phyloP scores from a whole-genome alignment of 2,888 invertebrate genomes.

The Nemoura dubitans region DNA sequence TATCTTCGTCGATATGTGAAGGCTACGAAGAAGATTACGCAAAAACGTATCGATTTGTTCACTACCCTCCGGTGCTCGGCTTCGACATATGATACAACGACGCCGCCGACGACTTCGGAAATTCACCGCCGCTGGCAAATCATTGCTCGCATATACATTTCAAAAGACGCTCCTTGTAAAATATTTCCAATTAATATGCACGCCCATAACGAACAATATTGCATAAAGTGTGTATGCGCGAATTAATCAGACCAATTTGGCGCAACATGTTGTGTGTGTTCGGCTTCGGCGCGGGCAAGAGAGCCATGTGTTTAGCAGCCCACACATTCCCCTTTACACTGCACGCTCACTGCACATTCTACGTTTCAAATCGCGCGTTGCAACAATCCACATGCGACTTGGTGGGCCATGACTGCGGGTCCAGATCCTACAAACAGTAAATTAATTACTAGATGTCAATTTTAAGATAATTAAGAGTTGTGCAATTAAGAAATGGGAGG shows the following conservation, averaged over 20 bases:
- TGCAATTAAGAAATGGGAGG: neutral
- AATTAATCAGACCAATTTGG: constrained; percentile 7
- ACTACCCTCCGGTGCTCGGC: neutral
- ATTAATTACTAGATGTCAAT: constrained; percentile 4
- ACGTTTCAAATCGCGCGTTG: neutral
- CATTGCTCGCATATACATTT: neutral
- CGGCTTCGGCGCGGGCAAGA: neutral
- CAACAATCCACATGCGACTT: neutral
- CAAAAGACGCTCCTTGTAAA: neutral
- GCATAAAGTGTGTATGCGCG: neutral
- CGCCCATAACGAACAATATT: neutral
- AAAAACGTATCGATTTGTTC: neutral
- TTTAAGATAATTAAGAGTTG: neutral
- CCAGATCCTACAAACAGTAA: neutral
- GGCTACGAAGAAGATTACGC: neutral
- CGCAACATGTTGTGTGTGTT: neutral
- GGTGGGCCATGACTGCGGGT: neutral
- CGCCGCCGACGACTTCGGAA: neutral
- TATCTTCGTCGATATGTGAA: neutral
- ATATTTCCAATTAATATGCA: constrained; percentile 7
- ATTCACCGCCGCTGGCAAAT: neutral
- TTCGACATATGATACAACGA: neutral
- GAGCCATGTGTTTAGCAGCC: neutral
- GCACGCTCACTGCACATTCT: neutral
- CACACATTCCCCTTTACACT: neutral